Conservation (phyloP, 2,113 vertebrate species). For the Camarhynchus parvulus region DNA sequence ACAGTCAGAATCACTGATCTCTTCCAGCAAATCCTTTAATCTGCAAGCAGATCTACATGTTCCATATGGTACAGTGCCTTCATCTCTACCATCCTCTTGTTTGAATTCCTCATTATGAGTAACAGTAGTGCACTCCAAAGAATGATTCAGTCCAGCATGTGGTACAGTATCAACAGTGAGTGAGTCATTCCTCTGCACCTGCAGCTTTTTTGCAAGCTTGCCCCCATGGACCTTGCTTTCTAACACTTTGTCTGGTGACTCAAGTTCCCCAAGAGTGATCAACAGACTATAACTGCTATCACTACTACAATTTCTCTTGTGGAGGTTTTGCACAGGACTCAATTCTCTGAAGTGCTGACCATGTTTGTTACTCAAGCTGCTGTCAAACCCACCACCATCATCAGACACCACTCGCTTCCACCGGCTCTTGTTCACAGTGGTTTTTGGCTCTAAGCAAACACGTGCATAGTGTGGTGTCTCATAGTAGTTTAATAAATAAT, state of each 20-base stretch:
- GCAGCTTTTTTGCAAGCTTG: slow-evolving; percentile 16
- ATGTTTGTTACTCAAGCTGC: slow-evolving; percentile 51
- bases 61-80: not conserved
- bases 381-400: slow-evolving; percentile 58
- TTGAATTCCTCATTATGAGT: not conserved
- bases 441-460: slow-evolving; percentile 57
- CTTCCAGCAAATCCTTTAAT: slow-evolving; percentile 72
- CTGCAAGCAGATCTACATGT: not conserved
- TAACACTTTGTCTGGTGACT: not conserved
- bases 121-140: slow-evolving; percentile 16
- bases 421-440: not conserved
- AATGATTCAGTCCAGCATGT: not conserved
- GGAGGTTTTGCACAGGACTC: slow-evolving; percentile 29
- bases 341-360: slow-evolving; percentile 7
- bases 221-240: not conserved
- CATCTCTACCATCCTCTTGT: not conserved
- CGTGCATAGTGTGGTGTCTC: slow-evolving; percentile 68
- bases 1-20: slow-evolving; percentile 74
- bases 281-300: slow-evolving; percentile 13
- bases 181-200: slow-evolving; percentile 17
- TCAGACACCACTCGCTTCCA: slow-evolving; percentile 74
- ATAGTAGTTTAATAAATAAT: slow-evolving; percentile 81
- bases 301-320: not conserved
- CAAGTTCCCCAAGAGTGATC: not conserved
- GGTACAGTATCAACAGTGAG: not conserved